A percentile compares a stretch with the other conserved stretches of the same genome.
Conservation (phyloP, 2,888 invertebrate species). For the Cantharis flavilabris region DNA sequence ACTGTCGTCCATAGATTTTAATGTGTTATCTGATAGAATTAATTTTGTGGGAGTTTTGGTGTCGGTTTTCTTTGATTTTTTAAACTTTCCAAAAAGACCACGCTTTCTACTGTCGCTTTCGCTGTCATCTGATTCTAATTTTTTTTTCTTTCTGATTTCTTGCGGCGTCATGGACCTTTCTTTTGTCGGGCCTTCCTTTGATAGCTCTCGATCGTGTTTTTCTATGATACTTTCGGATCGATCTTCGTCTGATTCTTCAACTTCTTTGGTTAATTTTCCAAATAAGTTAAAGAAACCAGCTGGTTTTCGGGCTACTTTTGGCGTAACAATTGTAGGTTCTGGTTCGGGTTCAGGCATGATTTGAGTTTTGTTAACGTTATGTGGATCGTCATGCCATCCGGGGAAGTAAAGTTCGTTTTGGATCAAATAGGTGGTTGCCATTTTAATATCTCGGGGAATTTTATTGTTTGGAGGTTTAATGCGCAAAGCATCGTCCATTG, state of each 20-base stretch:
- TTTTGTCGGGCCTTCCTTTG: constrained; percentile 39
- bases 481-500: constrained; percentile 2
- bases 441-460: constrained; percentile 36
- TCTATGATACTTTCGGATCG: constrained; percentile 46
- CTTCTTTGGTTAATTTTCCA: constrained; percentile 47
- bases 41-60: background rate
- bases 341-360: constrained; percentile 1
- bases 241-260: constrained; percentile 45
- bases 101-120: constrained; percentile 36
- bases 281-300: constrained; percentile 48
- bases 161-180: constrained; percentile 21
- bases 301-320: constrained; percentile 43
- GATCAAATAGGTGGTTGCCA: constrained; percentile 45
- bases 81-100: constrained; percentile 38
- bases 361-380: constrained; percentile 36
- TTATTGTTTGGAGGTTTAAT: constrained; percentile 41
- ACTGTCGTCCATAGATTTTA: constrained; percentile 33
- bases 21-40: constrained; percentile 22
- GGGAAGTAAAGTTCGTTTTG: constrained; percentile 47
- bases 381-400: constrained; percentile 44
- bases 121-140: constrained; percentile 31
- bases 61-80: constrained; percentile 11
- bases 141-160: constrained; percentile 20
- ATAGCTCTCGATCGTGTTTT: constrained; percentile 50
- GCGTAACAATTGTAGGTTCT: constrained; percentile 36